These are phyloP conservation scores for Rallus limicola DNA, from an alignment of 2,113 vertebrate genomes.

Conservation along the genomic window DNA sequence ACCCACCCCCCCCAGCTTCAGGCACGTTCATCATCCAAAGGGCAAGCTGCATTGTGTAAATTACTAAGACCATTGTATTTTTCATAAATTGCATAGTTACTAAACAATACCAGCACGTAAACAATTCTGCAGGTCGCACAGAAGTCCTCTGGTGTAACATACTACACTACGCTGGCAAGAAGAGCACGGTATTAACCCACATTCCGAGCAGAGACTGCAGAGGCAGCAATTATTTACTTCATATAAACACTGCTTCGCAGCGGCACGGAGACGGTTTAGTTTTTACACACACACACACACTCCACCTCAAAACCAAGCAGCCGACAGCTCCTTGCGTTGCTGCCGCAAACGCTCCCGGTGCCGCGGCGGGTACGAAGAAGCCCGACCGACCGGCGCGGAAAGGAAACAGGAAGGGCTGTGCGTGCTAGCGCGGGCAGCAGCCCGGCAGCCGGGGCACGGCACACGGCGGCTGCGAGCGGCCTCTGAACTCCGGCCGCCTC, in stretches of 20 bases:
- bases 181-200: not conserved
- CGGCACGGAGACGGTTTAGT: not conserved
- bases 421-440: too few species aligned
- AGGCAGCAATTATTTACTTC: not conserved
- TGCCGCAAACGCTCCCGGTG: accelerated
- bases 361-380: accelerated
- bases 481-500: not conserved
- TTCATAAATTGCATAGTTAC: not conserved
- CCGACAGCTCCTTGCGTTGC: not conserved
- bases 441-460: too few species aligned
- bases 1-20: not conserved
- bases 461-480: not conserved
- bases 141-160: not conserved
- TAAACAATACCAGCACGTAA: not conserved
- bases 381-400: too few species aligned
- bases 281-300: too few species aligned
- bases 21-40: not conserved
- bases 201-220: not conserved
- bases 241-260: accelerated
- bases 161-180: not conserved
- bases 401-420: not conserved
- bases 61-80: not conserved
- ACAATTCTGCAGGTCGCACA: not conserved
- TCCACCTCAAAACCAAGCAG: not conserved
- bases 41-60: not conserved